Evolutionary conservation across 2,797 vertebrate genomes (phyloP).

Genomic region (Tiaroga cobitis): DNA sequence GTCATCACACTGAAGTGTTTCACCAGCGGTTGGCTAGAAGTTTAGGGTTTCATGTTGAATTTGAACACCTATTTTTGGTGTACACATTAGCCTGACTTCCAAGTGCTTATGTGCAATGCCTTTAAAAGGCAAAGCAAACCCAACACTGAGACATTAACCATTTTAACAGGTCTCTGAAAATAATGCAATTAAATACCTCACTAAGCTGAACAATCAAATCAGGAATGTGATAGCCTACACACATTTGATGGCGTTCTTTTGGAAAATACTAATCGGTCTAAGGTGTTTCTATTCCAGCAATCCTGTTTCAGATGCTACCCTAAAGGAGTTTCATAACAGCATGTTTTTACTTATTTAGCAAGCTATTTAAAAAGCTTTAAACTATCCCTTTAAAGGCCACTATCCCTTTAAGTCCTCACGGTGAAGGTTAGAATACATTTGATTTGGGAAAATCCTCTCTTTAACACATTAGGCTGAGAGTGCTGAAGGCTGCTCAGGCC

Average conservation of each 20-base stretch:
- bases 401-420: no score
- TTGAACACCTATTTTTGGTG: slow-evolving; percentile 13
- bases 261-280: slow-evolving; percentile 36
- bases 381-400: not conserved
- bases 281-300: slow-evolving; percentile 31
- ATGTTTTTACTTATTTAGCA: slow-evolving; percentile 5
- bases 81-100: slow-evolving; percentile 24
- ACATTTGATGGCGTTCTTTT: slow-evolving; percentile 22
- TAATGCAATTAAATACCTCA: slow-evolving; percentile 35
- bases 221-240: slow-evolving; percentile 33
- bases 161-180: slow-evolving; percentile 30
- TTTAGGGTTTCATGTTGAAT: slow-evolving; percentile 22
- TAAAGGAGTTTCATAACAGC: slow-evolving; percentile 8
- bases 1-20: not conserved
- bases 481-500: not conserved
- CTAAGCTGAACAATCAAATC: slow-evolving; percentile 31
- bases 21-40: not conserved
- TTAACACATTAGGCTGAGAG: not conserved
- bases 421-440: not conserved
- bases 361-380: not conserved
- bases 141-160: slow-evolving; percentile 9
- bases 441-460: slow-evolving; percentile 7
- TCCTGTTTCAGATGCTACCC: slow-evolving; percentile 30
- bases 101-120: slow-evolving; percentile 35
- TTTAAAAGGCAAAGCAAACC: slow-evolving; percentile 42